Evolutionary conservation across 2,888 invertebrate species (phyloP), one percentile per base, ranked within the genome.

Genomic region (Tholera decimalis): DNA sequence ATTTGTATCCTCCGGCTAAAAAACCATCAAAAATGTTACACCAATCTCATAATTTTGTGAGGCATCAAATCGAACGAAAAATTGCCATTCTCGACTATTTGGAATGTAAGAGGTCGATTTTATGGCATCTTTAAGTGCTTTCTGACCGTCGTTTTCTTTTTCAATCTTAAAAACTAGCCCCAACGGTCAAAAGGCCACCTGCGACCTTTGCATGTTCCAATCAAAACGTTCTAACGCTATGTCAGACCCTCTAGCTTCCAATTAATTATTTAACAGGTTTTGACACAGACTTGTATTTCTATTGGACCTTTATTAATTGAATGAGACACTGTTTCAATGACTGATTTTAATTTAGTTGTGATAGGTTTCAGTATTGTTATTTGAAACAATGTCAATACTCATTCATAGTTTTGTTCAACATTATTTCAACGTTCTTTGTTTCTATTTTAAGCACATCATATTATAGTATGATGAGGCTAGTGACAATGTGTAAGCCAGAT

Each of bases 91-190:
- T 60, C 72, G 72, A 66, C 80, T 83, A 84, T 87, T 85, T 71
- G 73, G 79, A 76, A 86, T 84, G 87, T 89, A 88, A 89, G 85
- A 89, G 88, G 88, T 86, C 84, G 83, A 84, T 86, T 87, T 87
- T 88, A 91, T 86, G 83, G 84, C 84, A 64, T 77, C 78, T 84
- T 76, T 88, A 89, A 91, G 85, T 88, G 86, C 86, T 84, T 88
- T 84, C 86, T 86, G 91, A 90, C 91, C 92, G 89, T 91, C 88
- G 83, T 91, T 92, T 89, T 88, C 88, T 88, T 92, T 91, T 92
- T 89, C 92, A 91, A 92, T 92, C 89, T 86, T 74, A 83, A 79
- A 76, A 91, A 92, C 88, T 85, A 84, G 85, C 86, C 92, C 92
- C 91, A 79, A 83, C 88, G 90, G 91, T 86, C 88, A 75, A 64